Evolutionary conservation across 1,140 invertebrate species (phyloP).

Genomic region (Capitella teleta): DNA sequence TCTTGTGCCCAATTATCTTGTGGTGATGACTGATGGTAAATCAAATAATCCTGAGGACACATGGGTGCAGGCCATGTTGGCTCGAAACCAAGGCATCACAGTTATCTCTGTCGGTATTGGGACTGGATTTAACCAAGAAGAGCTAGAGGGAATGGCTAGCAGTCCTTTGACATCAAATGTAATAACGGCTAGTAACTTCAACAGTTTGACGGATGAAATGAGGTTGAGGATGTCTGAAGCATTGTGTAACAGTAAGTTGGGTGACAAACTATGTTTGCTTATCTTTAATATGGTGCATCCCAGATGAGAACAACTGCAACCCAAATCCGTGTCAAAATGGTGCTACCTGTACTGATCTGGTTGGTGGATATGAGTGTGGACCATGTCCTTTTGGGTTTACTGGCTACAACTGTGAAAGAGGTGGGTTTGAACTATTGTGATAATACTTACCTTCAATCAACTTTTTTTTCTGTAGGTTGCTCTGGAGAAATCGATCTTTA

Average conservation of each 20-base stretch:
- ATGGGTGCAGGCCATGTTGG: constrained; percentile 1
- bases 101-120: constrained; percentile 4
- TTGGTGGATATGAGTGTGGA: constrained; percentile 7
- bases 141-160: constrained; percentile 11
- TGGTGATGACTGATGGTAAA: constrained; percentile 5
- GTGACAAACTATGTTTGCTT: neutral
- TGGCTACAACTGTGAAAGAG: constrained; percentile 6
- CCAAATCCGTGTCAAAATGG: constrained; percentile 9
- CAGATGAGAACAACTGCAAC: neutral
- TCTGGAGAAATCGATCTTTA: constrained; percentile 20
- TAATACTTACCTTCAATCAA: neutral
- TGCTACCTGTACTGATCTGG: constrained; percentile 4
- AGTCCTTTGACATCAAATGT: constrained; percentile 1
- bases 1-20: constrained; percentile 1
- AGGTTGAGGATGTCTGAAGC: neutral
- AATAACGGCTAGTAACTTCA: constrained; percentile 2
- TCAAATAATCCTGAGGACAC: neutral
- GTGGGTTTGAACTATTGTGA: constrained; percentile 1
- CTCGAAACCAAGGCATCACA: neutral
- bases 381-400: constrained; percentile 8
- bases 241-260: neutral
- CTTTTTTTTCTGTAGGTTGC: neutral
- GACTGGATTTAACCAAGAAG: constrained; percentile 11
- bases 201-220: constrained; percentile 5
- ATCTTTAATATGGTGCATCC: neutral